Evolutionary conservation across 1,140 invertebrate species (phyloP), one percentile per base, ranked within the genome.

Genomic region (Mamestra configurata): DNA sequence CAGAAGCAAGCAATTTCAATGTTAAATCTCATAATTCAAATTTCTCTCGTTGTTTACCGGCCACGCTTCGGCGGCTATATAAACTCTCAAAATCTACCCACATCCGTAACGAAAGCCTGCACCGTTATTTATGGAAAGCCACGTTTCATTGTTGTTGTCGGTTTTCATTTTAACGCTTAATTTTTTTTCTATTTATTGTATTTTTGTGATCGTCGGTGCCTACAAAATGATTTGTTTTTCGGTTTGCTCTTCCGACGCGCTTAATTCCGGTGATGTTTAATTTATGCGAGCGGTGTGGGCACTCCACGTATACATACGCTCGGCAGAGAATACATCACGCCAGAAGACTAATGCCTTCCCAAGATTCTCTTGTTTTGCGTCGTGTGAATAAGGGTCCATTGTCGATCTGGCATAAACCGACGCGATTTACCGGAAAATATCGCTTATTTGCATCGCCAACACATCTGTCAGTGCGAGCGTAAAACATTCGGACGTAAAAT

Each of bases 51-150:
- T 91, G 88, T 92, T 93, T 93, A 89, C 87, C 84, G 86, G 84
- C 81, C 85, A 85, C 88, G 89, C 85, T 88, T 91, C 82, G 90
- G 84, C 80, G 86, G 87, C 82, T 92, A 87, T 92, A 91, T 91
- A 92, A 92, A 94, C 90, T 93, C 91, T 91, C 89, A 90, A 92
- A 93, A 94, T 91, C 89, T 93, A 93, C 92, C 92, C 92, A 92
- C 90, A 95, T 93, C 91, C 92, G 89, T 91, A 91, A 88, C 88
- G 89, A 93, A 92, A 92, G 89, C 91, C 86, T 90, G 90, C 88
- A 91, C 86, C 84, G 92, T 94, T 95, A 93, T 95, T 95, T 92
- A 95, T 95, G 92, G 89, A 90, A 93, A 93, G 88, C 91, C 86
- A 92, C 89, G 90, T 91, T 93, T 94, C 92, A 94, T 94, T 94